phyloP scores from a whole-genome alignment of 2,113 vertebrate genomes.

The Prunella himalayana region DNA sequence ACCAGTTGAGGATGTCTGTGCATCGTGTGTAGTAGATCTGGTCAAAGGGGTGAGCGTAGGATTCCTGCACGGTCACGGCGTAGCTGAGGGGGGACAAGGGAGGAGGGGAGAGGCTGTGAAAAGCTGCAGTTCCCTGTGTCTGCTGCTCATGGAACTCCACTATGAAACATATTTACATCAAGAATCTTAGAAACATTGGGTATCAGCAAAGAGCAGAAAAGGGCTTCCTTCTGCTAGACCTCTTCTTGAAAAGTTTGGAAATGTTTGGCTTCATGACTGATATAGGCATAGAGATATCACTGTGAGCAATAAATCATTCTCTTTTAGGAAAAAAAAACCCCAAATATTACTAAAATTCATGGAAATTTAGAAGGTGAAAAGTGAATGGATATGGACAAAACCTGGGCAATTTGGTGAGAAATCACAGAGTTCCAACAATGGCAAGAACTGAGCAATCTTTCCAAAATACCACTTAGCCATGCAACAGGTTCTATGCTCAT shows the following conservation, averaged over 20 bases:
- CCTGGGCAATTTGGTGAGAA: neutral
- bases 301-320: neutral
- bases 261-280: neutral
- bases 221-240: neutral
- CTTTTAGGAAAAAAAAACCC: neutral
- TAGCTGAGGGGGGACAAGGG: conserved; percentile 76
- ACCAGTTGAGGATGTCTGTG: conserved; percentile 99
- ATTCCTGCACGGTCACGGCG: conserved; percentile 96
- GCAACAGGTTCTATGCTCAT: neutral
- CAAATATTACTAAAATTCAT: neutral
- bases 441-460: neutral
- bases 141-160: neutral
- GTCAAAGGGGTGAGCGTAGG: conserved; percentile 95
- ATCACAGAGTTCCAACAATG: neutral
- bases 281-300: neutral
- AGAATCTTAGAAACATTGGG: neutral
- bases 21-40: conserved; percentile 99
- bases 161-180: neutral
- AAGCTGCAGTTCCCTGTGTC: neutral
- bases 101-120: neutral
- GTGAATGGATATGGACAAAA: neutral
- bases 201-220: neutral
- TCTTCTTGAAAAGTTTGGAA: neutral
- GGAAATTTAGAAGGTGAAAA: neutral
- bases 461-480: neutral